Percentiles rank a stretch among this genome's conserved stretches.
Evolutionary conservation across 2,888 invertebrate genomes (phyloP).

Genomic region (Leptodirus hochenwartii): DNA sequence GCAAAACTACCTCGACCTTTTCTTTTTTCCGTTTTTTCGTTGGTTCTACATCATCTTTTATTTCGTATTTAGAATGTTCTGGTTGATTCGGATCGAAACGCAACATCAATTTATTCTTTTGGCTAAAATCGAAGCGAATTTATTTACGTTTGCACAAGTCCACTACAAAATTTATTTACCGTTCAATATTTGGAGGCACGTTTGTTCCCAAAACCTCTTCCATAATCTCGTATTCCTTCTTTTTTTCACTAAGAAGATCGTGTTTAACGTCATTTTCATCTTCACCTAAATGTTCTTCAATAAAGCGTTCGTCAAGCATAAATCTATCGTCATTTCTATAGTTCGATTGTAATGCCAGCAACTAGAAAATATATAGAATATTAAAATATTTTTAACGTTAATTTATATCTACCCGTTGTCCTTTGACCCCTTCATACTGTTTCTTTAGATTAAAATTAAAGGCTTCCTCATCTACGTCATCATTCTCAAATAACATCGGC

Average conservation of each 20-base stretch:
- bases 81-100: conserved; percentile 48
- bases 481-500: conserved; percentile 28
- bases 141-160: neutral
- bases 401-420: conserved; percentile 47
- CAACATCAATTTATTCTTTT: conserved; percentile 26
- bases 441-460: conserved; percentile 42
- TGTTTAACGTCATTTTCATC: conserved; percentile 2
- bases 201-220: conserved; percentile 26
- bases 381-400: no score
- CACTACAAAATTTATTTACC: conserved; percentile 8
- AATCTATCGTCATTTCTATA: conserved; percentile 64
- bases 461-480: conserved; percentile 29
- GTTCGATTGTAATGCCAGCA: conserved; percentile 51
- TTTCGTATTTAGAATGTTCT: conserved; percentile 42
- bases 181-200: conserved; percentile 11
- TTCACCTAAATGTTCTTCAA: conserved; percentile 31
- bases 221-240: conserved; percentile 30
- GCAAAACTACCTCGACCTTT: conserved; percentile 16
- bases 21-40: conserved; percentile 18
- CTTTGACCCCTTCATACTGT: conserved; percentile 45
- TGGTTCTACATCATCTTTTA: conserved; percentile 22
- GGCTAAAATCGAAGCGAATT: neutral
- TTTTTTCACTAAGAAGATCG: conserved; percentile 20
- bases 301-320: conserved; percentile 52
- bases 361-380: conserved; percentile 25